Conservation (phyloP, 2,797 vertebrate species). For the Lagorchestes hirsutus region DNA sequence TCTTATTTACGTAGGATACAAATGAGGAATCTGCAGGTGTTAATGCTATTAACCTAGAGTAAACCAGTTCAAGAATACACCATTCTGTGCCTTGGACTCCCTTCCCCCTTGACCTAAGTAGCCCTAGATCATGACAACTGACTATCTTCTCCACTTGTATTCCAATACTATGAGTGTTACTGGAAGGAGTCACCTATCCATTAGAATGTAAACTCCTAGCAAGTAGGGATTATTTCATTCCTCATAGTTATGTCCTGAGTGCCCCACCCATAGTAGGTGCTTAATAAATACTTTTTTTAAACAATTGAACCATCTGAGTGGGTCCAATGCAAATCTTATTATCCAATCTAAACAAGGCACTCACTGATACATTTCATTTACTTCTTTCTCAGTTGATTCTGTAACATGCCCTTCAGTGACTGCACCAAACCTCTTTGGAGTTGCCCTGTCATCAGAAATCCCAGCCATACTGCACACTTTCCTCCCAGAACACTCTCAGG, state of each 20-base stretch:
- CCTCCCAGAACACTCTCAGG: background rate
- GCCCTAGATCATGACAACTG: background rate
- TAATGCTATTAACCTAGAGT: background rate
- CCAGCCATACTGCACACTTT: background rate
- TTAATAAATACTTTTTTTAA: background rate
- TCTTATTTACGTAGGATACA: background rate
- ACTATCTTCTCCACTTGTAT: background rate
- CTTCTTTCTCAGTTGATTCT: background rate
- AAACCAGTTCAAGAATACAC: background rate
- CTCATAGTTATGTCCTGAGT: background rate
- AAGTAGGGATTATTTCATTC: background rate
- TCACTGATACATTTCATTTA: too few species aligned
- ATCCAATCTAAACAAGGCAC: background rate
- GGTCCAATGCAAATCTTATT: background rate
- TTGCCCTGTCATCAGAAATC: background rate
- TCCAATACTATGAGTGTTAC: background rate
- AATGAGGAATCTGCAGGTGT: background rate
- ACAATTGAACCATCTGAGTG: background rate
- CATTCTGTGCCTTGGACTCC: background rate
- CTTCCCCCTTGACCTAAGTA: background rate
- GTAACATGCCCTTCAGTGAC: background rate
- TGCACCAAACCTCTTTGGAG: background rate
- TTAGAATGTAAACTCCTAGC: background rate
- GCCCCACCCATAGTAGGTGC: background rate
- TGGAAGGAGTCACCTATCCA: background rate